These are phyloP conservation scores for Pteropus alecto DNA, from an alignment of 2,113 vertebrate species.

Conservation along the genomic window DNA sequence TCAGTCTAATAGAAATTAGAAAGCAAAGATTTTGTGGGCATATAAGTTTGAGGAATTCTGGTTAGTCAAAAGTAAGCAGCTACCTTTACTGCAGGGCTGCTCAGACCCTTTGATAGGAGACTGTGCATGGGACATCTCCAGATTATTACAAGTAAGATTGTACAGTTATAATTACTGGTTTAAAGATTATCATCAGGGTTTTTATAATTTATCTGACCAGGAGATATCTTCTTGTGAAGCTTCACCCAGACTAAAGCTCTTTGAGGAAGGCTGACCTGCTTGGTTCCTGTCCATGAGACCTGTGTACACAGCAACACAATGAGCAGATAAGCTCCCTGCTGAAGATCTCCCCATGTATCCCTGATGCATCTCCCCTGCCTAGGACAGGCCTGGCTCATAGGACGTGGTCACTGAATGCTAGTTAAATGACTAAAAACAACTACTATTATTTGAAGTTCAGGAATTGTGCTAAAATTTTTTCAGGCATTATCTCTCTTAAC, in stretches of 20 bases:
- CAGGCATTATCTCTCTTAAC: background rate
- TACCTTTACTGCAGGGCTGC: background rate
- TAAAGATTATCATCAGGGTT: background rate
- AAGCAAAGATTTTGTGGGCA: background rate
- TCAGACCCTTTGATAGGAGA: background rate
- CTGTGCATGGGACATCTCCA: accelerated
- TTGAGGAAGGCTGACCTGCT: background rate
- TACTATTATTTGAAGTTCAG: background rate
- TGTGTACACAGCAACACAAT: accelerated
- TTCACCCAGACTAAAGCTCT: background rate
- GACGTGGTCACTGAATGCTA: background rate
- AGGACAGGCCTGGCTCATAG: background rate
- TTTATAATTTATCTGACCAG: background rate
- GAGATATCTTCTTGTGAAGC: background rate
- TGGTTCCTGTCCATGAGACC: background rate
- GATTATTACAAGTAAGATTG: background rate
- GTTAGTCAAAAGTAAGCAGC: background rate
- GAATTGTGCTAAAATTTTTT: background rate
- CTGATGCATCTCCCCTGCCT: background rate
- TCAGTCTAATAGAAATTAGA: background rate
- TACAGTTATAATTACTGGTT: background rate
- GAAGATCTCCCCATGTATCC: background rate
- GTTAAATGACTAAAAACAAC: background rate
- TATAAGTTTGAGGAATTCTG: background rate
- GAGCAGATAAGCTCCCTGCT: background rate